Conservation (phyloP, 2,113 vertebrate genomes). For the Equus przewalskii region DNA sequence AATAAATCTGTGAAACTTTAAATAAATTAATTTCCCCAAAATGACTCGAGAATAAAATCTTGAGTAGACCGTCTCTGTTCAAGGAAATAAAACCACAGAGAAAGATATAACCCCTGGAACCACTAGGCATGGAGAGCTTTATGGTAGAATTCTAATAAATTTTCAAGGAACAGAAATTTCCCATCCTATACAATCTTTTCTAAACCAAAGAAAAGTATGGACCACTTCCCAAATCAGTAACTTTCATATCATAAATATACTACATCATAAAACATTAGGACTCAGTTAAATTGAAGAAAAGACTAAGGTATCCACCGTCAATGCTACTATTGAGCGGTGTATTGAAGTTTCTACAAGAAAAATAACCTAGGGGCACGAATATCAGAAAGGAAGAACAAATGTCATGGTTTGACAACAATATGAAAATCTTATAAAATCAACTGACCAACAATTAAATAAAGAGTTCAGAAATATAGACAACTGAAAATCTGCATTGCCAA, state of each 20-base stretch:
- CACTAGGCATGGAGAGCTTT: neutral
- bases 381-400: slow-evolving; percentile 8
- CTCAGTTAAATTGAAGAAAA: neutral
- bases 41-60: neutral
- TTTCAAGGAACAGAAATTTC: neutral
- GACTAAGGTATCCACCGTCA: neutral
- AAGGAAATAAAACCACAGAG: neutral
- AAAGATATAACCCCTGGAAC: neutral
- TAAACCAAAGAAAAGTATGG: neutral
- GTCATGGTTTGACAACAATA: neutral
- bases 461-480: neutral
- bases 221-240: neutral
- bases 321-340: neutral
- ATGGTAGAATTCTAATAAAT: neutral
- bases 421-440: neutral
- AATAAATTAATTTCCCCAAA: neutral
- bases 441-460: slow-evolving; percentile 3
- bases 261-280: neutral
- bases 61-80: neutral
- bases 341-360: neutral
- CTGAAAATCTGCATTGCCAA: neutral
- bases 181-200: neutral
- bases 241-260: neutral
- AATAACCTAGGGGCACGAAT: neutral
- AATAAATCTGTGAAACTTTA: neutral